These are phyloP conservation scores for Caiman crocodilus DNA, from an alignment of 2,797 vertebrate genomes.

Conservation along the genomic window DNA sequence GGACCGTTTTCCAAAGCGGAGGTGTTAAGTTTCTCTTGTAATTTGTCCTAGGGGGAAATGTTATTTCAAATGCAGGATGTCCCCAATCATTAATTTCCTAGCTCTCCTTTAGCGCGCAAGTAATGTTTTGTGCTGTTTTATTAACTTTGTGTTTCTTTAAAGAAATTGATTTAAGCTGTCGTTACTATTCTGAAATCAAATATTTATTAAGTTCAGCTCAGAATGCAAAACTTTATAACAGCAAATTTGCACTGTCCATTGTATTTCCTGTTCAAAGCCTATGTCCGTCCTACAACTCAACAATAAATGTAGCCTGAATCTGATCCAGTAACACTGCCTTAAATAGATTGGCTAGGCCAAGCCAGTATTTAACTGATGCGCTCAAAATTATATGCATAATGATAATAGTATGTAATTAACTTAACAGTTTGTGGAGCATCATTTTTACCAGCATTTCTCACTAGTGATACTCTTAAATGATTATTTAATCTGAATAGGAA, in stretches of 20 bases:
- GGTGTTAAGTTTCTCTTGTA: neutral
- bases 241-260: neutral
- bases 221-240: neutral
- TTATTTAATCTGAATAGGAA: neutral
- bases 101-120: neutral
- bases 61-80: neutral
- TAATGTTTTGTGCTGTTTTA: neutral
- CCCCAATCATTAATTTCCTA: neutral
- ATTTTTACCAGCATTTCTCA: neutral
- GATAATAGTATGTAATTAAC: slow-evolving; percentile 7
- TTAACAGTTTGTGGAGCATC: neutral
- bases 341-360: neutral
- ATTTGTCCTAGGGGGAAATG: neutral
- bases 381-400: neutral
- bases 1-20: neutral
- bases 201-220: neutral
- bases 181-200: neutral
- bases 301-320: neutral
- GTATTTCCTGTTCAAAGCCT: neutral
- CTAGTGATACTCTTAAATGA: neutral
- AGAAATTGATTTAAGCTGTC: neutral
- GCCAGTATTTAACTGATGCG: neutral
- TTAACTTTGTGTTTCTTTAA: neutral
- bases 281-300: neutral
- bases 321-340: neutral